A percentile compares a stretch with the other conserved stretches of the same genome.
These are phyloP conservation scores for Hylaeus volcanicus DNA, from an alignment of 1,140 invertebrate species.

Conservation along the genomic window DNA sequence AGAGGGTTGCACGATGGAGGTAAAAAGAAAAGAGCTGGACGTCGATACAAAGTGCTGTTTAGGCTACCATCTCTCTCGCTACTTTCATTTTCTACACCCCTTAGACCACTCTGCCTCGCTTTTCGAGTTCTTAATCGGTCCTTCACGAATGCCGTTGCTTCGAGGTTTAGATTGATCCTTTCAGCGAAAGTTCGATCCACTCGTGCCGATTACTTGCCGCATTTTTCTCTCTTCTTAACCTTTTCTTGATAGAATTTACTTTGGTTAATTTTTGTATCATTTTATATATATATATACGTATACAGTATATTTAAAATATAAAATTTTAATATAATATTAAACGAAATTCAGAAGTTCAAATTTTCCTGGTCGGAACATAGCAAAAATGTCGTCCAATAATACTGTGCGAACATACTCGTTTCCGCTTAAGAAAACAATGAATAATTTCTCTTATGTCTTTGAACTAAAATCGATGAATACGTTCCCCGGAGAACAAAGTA, in stretches of 20 bases:
- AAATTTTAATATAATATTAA: too few relatives aligned
- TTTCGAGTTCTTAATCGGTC: constrained; percentile 31
- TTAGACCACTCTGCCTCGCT: not conserved
- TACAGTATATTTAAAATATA: too few relatives aligned
- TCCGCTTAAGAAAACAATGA: too few relatives aligned
- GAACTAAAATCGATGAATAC: too few relatives aligned
- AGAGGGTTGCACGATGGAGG: constrained; percentile 36
- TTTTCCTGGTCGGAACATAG: too few relatives aligned
- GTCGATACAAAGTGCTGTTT: constrained; percentile 64
- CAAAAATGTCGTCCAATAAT: too few relatives aligned
- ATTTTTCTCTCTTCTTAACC: not conserved
- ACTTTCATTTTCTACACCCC: constrained; percentile 17
- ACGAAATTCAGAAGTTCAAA: too few relatives aligned
- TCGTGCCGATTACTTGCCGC: not conserved
- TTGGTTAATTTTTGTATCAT: too few relatives aligned
- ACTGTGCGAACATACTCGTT: too few relatives aligned
- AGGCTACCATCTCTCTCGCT: constrained; percentile 31
- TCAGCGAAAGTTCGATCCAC: not conserved
- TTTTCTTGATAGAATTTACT: not conserved
- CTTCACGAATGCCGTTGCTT: constrained; percentile 6
- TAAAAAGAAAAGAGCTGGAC: constrained; percentile 47
- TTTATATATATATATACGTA: too few relatives aligned
- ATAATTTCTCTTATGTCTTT: too few relatives aligned
- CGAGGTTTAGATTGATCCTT: constrained; percentile 7
- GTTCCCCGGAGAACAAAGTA: too few relatives aligned